Percentiles rank a stretch among this genome's conserved stretches.
Conservation (phyloP, 2,797 vertebrate genomes). For the Enteromius paludinosus region DNA sequence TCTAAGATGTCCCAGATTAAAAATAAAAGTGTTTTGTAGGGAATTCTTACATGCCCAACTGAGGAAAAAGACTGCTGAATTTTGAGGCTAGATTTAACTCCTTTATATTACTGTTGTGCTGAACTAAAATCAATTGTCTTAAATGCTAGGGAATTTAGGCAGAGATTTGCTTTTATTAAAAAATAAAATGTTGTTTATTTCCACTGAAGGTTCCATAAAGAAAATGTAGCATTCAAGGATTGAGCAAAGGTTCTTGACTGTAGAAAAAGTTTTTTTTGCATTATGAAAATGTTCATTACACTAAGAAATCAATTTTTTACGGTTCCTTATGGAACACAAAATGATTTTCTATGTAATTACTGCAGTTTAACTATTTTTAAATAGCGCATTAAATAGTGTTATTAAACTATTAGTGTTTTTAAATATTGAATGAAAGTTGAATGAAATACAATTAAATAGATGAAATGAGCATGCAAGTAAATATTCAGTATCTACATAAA, state of each 20-base stretch:
- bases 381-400: background rate
- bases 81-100: conserved; percentile 8
- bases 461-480: background rate
- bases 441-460: background rate
- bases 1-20: background rate
- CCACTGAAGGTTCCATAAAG: background rate
- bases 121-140: conserved; percentile 1
- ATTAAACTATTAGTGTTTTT: background rate
- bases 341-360: background rate
- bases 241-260: background rate
- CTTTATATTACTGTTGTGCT: background rate
- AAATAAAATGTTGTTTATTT: background rate
- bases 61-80: background rate
- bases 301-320: background rate
- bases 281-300: background rate
- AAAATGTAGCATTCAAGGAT: background rate
- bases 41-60: background rate
- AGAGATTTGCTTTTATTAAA: background rate
- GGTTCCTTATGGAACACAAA: background rate
- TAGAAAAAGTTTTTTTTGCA: background rate
- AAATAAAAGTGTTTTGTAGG: background rate
- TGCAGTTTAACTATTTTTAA: background rate
- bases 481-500: background rate
- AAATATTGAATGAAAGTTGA: background rate
- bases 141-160: background rate